Base-by-base conservation (phyloP, 2,113 vertebrate species). In the Peromyscus maniculatus region DNA sequence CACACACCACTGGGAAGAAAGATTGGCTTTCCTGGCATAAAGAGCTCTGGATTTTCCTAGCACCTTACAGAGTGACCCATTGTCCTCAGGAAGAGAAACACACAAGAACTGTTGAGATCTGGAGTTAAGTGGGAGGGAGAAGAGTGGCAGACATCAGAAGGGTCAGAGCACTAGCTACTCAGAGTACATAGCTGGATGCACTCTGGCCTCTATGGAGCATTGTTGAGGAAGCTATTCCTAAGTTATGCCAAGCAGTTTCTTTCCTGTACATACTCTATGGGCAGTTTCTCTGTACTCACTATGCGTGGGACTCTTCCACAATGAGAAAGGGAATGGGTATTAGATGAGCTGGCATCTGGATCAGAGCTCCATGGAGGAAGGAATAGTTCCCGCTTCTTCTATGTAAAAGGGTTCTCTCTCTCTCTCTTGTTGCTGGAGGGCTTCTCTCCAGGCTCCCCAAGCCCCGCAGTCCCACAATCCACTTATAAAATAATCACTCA, bases 131-230 rank as follows among this genome's bases (percentile, higher is more conserved):
- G 84, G 31, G 36, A 59, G 89, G 69, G 49, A 39, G 24, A 13
- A 95, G 8, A 79, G 31, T 0, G 28, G 52, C 19, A 26, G 69
- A 52, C 12, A 7, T 7, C 6, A 9, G 12, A 12, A 33, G 31
- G 26, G 6, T 31, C n/a, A 0, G 21, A 77, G 71, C 0, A 0
- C 22, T 49, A 11, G 49, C 43, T 7, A 26, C 16, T 33, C 31
- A 3, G 0, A 0, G 52, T 52, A 6, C 3, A 1, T 19, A 22
- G 43, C 55, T 78, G 39, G 0, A 0, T 6, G 28, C 22, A 3
- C 59, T 43, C 33, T 3, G 49, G 16, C 6, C 39, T 62, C 24
- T 43, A 33, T n/a, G 26, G 17, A 28, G 26, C 6, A 31, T 62
- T 5, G 0, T 4, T 1, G 2, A 0, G 4, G 49, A 83, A 4